Evolutionary conservation across 2,113 vertebrate species (phyloP), one percentile per base, ranked within the genome.

Genomic region (Apteryx mantelli): DNA sequence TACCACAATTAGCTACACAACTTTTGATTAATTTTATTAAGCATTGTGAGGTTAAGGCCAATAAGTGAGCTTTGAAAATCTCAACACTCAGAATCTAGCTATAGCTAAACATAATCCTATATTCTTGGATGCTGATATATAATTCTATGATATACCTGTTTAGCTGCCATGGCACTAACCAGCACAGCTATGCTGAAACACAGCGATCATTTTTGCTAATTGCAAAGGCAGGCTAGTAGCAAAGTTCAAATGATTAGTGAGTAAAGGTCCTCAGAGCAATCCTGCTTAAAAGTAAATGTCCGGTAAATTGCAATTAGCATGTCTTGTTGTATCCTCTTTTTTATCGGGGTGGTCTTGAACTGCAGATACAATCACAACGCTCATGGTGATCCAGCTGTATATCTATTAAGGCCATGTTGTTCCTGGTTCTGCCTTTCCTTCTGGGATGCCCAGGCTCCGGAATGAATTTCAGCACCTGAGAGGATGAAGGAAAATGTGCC

Each of bases 361-460:
- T 98, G 98, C 99, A 99, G 89, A 98, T 91, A 74, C 99, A 99
- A 94, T 99, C 99, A 28, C 99, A 99, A 28, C 96, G 98, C 93
- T 99, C 99, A 11, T 99, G 99, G 95, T 99, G 99, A 36, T 98
- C 98, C 97, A 99, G 97, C 73, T 99, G 99, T 97, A 99, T 99
- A 95, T 99, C 99, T 19, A 99, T 97, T n/a, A 99, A 97, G 74
- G 96, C 88, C 98, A 98, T 98, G 93, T 97, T 99, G 97, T 97
- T 99, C 98, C 98, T 97, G 15, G 98, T 95, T 93, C 75, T 98
- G 46, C 96, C 95, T 93, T 94, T 98, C 97, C 96, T 98, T 82
- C 96, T 98, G 95, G 97, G 71, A 93, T 96, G 97, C 28, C 95
- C 97, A 53, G 97, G 96, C 82, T 99, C 99, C n/a, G 99, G 99